Percentiles rank a stretch among this genome's conserved stretches.
These are phyloP conservation scores for Lycaon pictus DNA, from an alignment of 2,113 vertebrate genomes.

Conservation along the genomic window DNA sequence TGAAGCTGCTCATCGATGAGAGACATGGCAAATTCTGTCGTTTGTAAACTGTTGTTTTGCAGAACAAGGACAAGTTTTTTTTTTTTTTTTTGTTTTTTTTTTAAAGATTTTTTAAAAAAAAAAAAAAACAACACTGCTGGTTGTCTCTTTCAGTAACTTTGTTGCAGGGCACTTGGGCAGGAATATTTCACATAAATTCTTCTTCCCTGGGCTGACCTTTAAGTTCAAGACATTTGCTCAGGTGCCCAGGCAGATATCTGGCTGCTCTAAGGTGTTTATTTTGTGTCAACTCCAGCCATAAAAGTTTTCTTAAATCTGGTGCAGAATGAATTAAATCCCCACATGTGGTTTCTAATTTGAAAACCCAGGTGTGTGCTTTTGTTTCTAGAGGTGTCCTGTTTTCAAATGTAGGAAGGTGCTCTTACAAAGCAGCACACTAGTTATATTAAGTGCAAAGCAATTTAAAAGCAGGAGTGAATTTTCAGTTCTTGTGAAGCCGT, in stretches of 20 bases:
- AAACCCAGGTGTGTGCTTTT: background rate
- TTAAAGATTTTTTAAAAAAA: background rate
- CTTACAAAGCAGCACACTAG: background rate
- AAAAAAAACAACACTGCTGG: background rate
- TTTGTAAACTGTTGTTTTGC: background rate
- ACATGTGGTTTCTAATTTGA: background rate
- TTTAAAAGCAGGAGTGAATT: background rate
- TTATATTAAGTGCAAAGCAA: background rate
- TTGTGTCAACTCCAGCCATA: background rate
- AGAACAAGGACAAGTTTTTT: background rate
- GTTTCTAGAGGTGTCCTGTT: background rate
- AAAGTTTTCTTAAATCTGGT: background rate
- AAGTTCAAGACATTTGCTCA: background rate
- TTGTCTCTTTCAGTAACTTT: background rate
- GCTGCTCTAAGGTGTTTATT: background rate
- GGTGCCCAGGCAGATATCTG: accelerated
- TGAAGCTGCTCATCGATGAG: background rate
- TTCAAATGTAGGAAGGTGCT: background rate
- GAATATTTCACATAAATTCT: background rate
- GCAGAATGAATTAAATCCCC: background rate
- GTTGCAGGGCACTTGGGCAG: background rate
- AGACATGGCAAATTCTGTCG: background rate
- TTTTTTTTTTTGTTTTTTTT: background rate
- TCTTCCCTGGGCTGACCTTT: background rate
- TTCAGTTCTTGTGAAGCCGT: too few relatives aligned